These are phyloP conservation scores for Aeoliscus strigatus DNA, from an alignment of 2,797 vertebrate species.

Conservation along the genomic window DNA sequence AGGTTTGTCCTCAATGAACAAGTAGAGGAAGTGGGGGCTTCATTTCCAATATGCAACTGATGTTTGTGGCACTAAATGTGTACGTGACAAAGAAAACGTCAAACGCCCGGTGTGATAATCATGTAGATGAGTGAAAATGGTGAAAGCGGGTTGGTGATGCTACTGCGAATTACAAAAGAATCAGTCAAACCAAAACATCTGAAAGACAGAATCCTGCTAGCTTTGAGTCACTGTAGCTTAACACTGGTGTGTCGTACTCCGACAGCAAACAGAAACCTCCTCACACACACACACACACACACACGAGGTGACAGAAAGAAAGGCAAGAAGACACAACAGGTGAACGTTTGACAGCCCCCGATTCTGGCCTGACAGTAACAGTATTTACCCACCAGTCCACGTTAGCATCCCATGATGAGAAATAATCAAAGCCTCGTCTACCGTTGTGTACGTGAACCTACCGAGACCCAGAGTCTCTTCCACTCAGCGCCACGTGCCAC, in stretches of 20 bases:
- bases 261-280: constrained; percentile 29
- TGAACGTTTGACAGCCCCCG: constrained; percentile 12
- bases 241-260: constrained; percentile 46
- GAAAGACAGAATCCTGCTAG: constrained; percentile 29
- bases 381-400: too few species aligned
- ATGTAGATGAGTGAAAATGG: constrained; percentile 11
- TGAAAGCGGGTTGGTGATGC: constrained; percentile 1
- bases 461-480: constrained; percentile 35
- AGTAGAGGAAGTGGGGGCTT: not conserved
- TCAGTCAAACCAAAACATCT: constrained; percentile 7
- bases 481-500: constrained; percentile 34
- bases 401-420: too few species aligned
- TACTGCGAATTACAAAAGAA: not conserved
- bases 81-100: too few species aligned
- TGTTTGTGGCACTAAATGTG: constrained; percentile 34
- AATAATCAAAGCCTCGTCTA: too few species aligned
- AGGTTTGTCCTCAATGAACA: constrained; percentile 5
- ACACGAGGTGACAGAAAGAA: constrained; percentile 21
- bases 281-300: constrained; percentile 22
- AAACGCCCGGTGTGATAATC: too few species aligned
- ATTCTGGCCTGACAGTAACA: too few species aligned
- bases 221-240: constrained; percentile 52
- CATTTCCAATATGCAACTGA: not conserved
- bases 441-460: too few species aligned
- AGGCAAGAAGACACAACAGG: constrained; percentile 14